Conservation (phyloP, 2,113 vertebrate genomes). For the Lamprotornis superbus region DNA sequence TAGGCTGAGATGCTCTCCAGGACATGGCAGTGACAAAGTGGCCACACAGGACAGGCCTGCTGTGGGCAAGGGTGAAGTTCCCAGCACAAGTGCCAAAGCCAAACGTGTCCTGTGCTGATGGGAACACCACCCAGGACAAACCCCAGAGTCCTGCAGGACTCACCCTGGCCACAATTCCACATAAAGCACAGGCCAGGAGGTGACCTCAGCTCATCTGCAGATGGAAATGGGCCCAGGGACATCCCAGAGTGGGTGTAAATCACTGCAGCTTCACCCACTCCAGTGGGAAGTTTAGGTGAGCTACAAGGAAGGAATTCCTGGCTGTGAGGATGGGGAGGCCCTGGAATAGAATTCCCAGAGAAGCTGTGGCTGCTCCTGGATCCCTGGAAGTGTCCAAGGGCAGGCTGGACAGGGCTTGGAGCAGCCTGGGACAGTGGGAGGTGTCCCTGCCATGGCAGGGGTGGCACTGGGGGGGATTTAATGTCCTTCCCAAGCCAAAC, state of each 20-base stretch:
- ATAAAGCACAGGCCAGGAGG: neutral
- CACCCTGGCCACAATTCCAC: neutral
- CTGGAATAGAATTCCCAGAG: neutral
- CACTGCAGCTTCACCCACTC: neutral
- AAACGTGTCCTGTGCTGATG: neutral
- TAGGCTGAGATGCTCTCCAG: neutral
- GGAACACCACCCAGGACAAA: neutral
- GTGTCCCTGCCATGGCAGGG: neutral
- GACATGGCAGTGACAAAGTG: neutral
- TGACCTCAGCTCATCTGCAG: neutral
- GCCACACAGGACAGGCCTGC: neutral
- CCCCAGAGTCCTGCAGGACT: neutral
- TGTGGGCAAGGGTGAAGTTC: neutral
- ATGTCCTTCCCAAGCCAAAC: neutral
- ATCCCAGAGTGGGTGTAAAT: rapidly evolving
- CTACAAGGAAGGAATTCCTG: neutral
- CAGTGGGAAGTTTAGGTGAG: neutral
- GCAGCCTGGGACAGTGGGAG: rapidly evolving
- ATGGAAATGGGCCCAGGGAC: neutral
- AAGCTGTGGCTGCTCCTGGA: neutral
- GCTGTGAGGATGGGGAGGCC: rapidly evolving
- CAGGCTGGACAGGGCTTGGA: rapidly evolving
- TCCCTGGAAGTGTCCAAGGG: neutral
- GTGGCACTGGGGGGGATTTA: neutral
- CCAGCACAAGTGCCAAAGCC: neutral